These are phyloP conservation scores for Radopholus similis DNA, from an alignment of 1,140 invertebrate genomes.

Conservation along the genomic window DNA sequence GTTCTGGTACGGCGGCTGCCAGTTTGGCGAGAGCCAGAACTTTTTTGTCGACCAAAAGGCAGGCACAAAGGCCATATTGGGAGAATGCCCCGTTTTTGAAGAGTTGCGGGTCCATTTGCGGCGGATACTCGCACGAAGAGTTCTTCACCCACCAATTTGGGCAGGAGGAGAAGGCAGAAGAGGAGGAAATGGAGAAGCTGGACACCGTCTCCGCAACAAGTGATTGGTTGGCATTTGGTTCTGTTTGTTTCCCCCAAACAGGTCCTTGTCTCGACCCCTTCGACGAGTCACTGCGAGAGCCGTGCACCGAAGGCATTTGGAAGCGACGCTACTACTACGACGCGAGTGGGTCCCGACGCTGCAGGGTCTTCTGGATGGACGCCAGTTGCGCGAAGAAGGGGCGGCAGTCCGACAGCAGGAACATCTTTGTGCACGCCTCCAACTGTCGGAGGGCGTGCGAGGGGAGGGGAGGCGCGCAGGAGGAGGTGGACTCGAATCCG, in stretches of 20 bases:
- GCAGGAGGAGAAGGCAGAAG: background rate
- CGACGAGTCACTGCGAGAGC: constrained; percentile 30
- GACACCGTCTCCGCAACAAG: background rate
- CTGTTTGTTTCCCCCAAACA: background rate
- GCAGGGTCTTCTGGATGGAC: constrained; percentile 36
- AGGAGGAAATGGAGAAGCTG: background rate
- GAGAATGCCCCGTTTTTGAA: background rate
- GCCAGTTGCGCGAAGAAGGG: constrained; percentile 11
- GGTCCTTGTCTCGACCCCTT: constrained; percentile 44
- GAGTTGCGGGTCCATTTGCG: constrained; percentile 27
- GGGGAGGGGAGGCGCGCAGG: background rate
- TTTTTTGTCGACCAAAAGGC: constrained; percentile 41
- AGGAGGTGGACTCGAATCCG: no score
- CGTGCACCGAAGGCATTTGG: constrained; percentile 27
- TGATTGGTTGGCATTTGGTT: background rate
- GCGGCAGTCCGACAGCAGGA: background rate
- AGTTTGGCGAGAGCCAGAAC: constrained; percentile 30
- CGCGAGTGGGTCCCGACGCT: background rate
- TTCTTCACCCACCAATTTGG: background rate
- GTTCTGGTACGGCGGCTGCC: constrained; percentile 54
- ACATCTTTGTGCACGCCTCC: background rate
- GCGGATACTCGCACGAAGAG: background rate
- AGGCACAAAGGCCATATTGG: background rate
- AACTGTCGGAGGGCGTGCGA: constrained; percentile 12
- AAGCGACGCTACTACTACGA: constrained; percentile 31